These are phyloP conservation scores for Thaumatotibia leucotreta DNA, from an alignment of 1,140 invertebrate genomes.

Conservation along the genomic window DNA sequence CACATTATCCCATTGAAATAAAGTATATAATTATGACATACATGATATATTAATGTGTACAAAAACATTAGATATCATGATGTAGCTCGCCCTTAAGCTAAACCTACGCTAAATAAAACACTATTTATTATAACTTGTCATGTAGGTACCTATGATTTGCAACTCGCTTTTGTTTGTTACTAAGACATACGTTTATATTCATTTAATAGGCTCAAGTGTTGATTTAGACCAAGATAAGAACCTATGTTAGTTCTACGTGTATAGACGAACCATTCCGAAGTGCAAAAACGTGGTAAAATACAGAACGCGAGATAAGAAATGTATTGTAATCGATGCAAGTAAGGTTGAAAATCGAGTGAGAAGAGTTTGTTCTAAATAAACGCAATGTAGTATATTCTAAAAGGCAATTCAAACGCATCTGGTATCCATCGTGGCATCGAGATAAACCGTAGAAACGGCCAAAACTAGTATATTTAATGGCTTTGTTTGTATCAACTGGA, in stretches of 20 bases:
- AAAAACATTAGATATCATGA: too few species aligned
- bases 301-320: neutral
- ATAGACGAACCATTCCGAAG: neutral
- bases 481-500: constrained; percentile 21
- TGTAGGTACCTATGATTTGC: too few species aligned
- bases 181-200: neutral
- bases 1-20: too few species aligned
- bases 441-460: neutral
- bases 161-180: too few species aligned
- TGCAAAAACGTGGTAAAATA: neutral
- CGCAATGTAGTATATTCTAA: neutral
- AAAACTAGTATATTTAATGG: constrained; percentile 6
- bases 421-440: neutral
- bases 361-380: neutral
- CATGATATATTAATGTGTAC: too few species aligned
- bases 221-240: neutral
- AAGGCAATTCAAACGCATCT: neutral
- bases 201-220: neutral
- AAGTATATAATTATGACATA: too few species aligned
- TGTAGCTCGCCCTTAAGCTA: too few species aligned
- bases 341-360: neutral
- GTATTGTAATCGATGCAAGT: neutral
- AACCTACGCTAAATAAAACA: too few species aligned
- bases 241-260: neutral
- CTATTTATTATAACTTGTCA: too few species aligned